Base-by-base conservation (phyloP, 2,113 vertebrate genomes). In the Alethe diademata region DNA sequence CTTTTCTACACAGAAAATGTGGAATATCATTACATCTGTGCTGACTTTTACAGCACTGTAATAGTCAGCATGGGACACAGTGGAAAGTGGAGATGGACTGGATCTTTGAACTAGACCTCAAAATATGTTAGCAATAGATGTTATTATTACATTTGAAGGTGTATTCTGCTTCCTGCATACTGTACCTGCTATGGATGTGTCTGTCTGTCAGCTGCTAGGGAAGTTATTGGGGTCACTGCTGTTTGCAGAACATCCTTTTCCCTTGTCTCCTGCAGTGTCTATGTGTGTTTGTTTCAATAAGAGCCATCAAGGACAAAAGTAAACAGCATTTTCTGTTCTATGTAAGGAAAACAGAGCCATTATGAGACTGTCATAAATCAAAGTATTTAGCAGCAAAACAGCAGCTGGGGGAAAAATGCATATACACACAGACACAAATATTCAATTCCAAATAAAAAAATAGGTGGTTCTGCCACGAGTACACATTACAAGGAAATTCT, bases 391-490 rank as follows among this genome's bases (percentile, higher is more conserved):
- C 2, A 69, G 45, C 62, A 85, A 75, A 85, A 33, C 38, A 79
- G 62, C 70, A 90, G 66, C 42, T 92, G 33, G 28, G 45, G 45
- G 67, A 29, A 73, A 78, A 50, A 62, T 3, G 5, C 36, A 48
- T 31, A 7, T 14, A 45, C 35, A 76, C 33, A 56, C 6, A 67
- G 23, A 67, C 9, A 70, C 6, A 70, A 53, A 54, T 24, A 50
- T 14, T 47, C 22, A 45, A 53, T 69, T 85, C 26, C 78, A 85
- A 79, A 72, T n/a, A 60, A 26, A 81, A 48, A 81, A 48, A 78
- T 40, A 69, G 6, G n/a, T 35, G 2, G 1, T 15, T 72, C 42
- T 71, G 11, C 10, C 19, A 48, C 0, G 0, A 82, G 19, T 8
- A 51, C 15, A 28, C 28, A 28, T 51, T 26, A 51, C 26, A 14